Percentiles rank a stretch among this genome's conserved stretches.
Evolutionary conservation across 1,140 invertebrate genomes (phyloP).

Genomic region (Orchestia grillus): DNA sequence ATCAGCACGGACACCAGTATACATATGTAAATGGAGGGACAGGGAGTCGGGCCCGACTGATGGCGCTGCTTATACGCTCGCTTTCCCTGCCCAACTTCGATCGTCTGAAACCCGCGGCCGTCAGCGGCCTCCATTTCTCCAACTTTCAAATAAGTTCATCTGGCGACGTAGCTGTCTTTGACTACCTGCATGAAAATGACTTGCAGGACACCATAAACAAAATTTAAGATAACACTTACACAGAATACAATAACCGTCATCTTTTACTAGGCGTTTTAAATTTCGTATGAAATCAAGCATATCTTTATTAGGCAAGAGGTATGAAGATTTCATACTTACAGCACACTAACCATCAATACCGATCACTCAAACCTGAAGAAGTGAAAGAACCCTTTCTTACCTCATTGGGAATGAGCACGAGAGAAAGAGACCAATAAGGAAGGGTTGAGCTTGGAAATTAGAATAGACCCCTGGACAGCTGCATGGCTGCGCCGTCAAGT

Average conservation of each 20-base stretch:
- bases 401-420: background rate
- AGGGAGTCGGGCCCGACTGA: conserved; percentile 12
- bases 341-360: background rate
- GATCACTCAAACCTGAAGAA: too few relatives aligned
- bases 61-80: conserved; percentile 14
- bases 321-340: background rate
- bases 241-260: background rate
- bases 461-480: background rate
- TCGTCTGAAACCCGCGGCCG: background rate
- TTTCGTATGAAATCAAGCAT: background rate
- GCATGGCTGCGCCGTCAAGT: background rate
- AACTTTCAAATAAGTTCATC: background rate
- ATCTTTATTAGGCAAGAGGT: background rate
- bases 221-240: background rate
- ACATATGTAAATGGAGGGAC: conserved; percentile 54
- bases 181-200: background rate
- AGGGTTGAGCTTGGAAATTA: background rate
- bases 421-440: background rate
- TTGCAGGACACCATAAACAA: background rate
- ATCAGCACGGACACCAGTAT: conserved; percentile 31
- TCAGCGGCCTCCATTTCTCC: background rate
- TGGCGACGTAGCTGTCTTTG: background rate
- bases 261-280: background rate
- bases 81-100: conserved; percentile 23
- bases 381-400: background rate